Evolutionary conservation across 2,888 invertebrate species (phyloP).

Genomic region (Melieria crassipennis): DNA sequence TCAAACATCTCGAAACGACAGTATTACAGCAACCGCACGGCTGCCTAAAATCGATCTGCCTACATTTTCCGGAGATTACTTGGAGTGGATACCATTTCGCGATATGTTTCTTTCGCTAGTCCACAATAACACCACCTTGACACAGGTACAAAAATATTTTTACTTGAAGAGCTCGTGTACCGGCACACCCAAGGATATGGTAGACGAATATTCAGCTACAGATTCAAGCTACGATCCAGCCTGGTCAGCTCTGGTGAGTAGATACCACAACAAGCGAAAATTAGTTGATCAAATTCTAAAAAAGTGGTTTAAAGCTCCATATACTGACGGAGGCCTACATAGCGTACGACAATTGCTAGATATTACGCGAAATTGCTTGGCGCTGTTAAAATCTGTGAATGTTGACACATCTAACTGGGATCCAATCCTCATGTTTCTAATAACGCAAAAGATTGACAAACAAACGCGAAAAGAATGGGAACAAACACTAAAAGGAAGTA

Average conservation of each 20-base stretch:
- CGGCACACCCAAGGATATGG: slow-evolving; percentile 29
- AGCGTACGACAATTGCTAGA: slow-evolving; percentile 20
- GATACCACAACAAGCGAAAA: slow-evolving; percentile 30
- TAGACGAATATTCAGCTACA: slow-evolving; percentile 30
- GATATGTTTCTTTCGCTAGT: slow-evolving; percentile 35
- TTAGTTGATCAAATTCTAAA: slow-evolving; percentile 30
- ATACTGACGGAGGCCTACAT: slow-evolving; percentile 24
- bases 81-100: slow-evolving; percentile 34
- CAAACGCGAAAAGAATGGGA: slow-evolving; percentile 33
- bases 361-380: slow-evolving; percentile 27
- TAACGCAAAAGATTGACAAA: slow-evolving; percentile 25
- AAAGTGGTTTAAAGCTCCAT: slow-evolving; percentile 26
- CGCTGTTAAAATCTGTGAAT: slow-evolving; percentile 25
- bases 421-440: slow-evolving; percentile 26
- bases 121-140: slow-evolving; percentile 26
- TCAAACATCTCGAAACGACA: slow-evolving; percentile 22
- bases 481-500: slow-evolving; percentile 26
- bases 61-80: slow-evolving; percentile 34
- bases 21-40: slow-evolving; percentile 23
- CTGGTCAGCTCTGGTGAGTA: slow-evolving; percentile 24
- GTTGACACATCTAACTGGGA: slow-evolving; percentile 29
- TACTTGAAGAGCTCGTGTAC: slow-evolving; percentile 33
- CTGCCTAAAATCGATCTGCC: slow-evolving; percentile 34
- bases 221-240: slow-evolving; percentile 26
- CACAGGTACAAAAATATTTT: slow-evolving; percentile 35